phyloP scores from a whole-genome alignment of 2,797 vertebrate genomes.

The Hydrolagus colliei region DNA sequence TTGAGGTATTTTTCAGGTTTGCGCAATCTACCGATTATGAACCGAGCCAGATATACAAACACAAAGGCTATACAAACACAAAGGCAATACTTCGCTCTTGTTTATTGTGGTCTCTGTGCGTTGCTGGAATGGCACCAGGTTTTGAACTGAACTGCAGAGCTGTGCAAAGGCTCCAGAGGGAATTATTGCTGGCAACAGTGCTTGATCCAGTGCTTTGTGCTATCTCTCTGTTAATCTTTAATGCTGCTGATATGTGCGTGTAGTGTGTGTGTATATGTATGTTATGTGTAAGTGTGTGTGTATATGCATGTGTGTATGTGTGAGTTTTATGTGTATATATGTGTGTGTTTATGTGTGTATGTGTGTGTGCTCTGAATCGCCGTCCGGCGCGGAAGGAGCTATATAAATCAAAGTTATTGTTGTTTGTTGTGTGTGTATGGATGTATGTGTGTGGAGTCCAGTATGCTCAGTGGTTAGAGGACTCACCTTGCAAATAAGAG shows the following conservation, averaged over 20 bases:
- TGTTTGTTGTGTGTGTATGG: neutral
- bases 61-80: too few species aligned
- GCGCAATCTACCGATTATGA: too few species aligned
- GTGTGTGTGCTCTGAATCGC: too few species aligned
- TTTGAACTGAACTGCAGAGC: neutral
- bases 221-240: slow-evolving; percentile 42
- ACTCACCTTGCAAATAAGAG: too few species aligned
- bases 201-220: neutral
- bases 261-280: too few species aligned
- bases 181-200: neutral
- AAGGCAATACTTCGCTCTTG: too few species aligned
- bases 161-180: neutral
- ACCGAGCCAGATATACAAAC: too few species aligned
- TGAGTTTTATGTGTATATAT: neutral
- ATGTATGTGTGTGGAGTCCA: neutral
- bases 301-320: neutral
- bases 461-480: too few species aligned
- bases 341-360: too few species aligned
- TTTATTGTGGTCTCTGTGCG: neutral
- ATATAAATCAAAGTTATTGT: neutral
- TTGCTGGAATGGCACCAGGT: neutral
- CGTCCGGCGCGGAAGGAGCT: neutral
- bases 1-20: too few species aligned
- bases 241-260: slow-evolving; percentile 39
- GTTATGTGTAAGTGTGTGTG: neutral